Conservation (phyloP, 2,113 vertebrate genomes). For the Sula dactylatra region DNA sequence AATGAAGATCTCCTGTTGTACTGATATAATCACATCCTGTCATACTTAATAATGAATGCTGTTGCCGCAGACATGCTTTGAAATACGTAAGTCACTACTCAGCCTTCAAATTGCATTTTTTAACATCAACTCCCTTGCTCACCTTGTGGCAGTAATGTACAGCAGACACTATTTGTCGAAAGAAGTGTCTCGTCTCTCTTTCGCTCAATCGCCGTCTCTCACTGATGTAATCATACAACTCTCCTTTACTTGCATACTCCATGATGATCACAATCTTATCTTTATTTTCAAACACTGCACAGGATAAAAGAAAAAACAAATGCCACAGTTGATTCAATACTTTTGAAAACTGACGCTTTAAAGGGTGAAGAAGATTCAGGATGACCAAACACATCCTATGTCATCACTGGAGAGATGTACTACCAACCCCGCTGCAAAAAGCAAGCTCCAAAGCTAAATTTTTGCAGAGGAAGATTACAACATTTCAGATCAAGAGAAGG, state of each 20-base stretch:
- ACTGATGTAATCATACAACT: slow-evolving; percentile 97
- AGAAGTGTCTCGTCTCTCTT: slow-evolving; percentile 94
- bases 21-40: not conserved
- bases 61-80: not conserved
- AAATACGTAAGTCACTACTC: not conserved
- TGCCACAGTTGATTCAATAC: not conserved
- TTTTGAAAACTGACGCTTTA: not conserved
- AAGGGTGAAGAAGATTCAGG: not conserved
- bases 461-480: not conserved
- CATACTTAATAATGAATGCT: not conserved
- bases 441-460: not conserved
- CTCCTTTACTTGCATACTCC: slow-evolving; percentile 93
- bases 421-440: not conserved
- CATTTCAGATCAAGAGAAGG: not conserved
- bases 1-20: not conserved
- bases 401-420: not conserved
- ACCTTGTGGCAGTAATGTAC: slow-evolving; percentile 99
- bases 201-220: slow-evolving; percentile 89
- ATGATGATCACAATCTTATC: slow-evolving; percentile 99
- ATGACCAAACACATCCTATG: not conserved
- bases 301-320: not conserved
- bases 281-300: slow-evolving; percentile 96
- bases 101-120: not conserved
- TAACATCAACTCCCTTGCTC: not conserved
- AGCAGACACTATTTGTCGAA: slow-evolving; percentile 95